Evolutionary conservation across 1,140 invertebrate species (phyloP), one percentile per base, ranked within the genome.

Genomic region (Triops cancriformis): DNA sequence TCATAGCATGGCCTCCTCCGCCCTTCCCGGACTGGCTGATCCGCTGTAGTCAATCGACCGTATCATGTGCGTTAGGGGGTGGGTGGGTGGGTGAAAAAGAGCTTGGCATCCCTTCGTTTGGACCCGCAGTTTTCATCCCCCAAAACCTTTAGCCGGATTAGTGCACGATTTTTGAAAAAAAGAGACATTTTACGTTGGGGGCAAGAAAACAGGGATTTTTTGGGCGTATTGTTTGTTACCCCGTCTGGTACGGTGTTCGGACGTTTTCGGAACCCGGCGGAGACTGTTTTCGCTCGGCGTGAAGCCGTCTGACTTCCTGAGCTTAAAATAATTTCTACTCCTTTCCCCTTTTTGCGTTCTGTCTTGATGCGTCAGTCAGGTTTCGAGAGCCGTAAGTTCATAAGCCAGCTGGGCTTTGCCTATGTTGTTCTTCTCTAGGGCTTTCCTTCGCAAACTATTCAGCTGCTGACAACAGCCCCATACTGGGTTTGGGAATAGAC

Each of bases 301-400:
- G 14, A 64, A 18, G 51, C 51, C 14, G 51, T 64, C 51, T 64
- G 51, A 64, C 45, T 64, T 64, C 23, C 51, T 64, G 51, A 9
- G 51, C 51, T 64, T 64, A 64, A 64, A 64, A 64, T 64, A 64
- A 64, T 64, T 64, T 64, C 12, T 64, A 12, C 45, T 64, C n/a
- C 45, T 64, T 64, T 64, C 51, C 51, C 51, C 23, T 64, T 64
- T 64, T 64, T 64, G 51, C 51, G 23, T 64, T 64, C 51, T 1
- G n/a, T 64, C n/a, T 64, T 4, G 14, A 64, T 23, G 51, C 51
- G 31, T 64, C 51, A 23, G 51, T 64, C 51, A 64, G 23, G 51
- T 64, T 23, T 37, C 31, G 31, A 37, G 43, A n/a, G 6, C 51
- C 14, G 51, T 64, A 64, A 64, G 51, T 64, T 64, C 51, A 23